Evolutionary conservation across 2,113 vertebrate genomes (phyloP).

Genomic region (Neofelis nebulosa): DNA sequence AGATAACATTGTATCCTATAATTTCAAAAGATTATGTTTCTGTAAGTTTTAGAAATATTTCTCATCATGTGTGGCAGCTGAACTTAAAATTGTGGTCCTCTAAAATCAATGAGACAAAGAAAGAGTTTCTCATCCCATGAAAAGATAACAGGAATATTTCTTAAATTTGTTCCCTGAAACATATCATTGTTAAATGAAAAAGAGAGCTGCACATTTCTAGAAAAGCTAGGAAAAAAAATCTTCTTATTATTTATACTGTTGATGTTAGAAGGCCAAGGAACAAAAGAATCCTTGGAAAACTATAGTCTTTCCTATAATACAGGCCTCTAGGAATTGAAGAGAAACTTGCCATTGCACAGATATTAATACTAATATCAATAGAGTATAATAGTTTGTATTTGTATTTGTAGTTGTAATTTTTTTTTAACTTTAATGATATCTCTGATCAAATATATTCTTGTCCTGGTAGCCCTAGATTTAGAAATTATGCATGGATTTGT

Average conservation of each 20-base stretch:
- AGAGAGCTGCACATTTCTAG: neutral
- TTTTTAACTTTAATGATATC: neutral
- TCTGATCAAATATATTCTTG: neutral
- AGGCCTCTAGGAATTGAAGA: neutral
- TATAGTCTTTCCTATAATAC: neutral
- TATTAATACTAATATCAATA: neutral
- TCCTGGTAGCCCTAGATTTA: neutral
- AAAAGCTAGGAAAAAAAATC: neutral
- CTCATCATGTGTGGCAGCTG: neutral
- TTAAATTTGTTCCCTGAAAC: neutral
- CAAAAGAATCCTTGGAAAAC: neutral
- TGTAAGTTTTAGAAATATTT: neutral
- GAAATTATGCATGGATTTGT: neutral
- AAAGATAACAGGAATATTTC: slow-evolving; percentile 28
- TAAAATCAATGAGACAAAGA: neutral
- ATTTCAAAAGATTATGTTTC: slow-evolving; percentile 44
- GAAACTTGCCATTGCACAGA: neutral
- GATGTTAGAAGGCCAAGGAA: neutral
- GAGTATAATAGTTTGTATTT: neutral
- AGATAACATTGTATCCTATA: neutral
- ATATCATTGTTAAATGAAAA: neutral
- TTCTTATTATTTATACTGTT: slow-evolving; percentile 4
- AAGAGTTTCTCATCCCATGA: slow-evolving; percentile 15
- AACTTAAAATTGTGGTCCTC: neutral
- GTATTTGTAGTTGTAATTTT: neutral